These are phyloP conservation scores for Hipparchia semele DNA, from an alignment of 2,888 invertebrate genomes.

Conservation along the genomic window DNA sequence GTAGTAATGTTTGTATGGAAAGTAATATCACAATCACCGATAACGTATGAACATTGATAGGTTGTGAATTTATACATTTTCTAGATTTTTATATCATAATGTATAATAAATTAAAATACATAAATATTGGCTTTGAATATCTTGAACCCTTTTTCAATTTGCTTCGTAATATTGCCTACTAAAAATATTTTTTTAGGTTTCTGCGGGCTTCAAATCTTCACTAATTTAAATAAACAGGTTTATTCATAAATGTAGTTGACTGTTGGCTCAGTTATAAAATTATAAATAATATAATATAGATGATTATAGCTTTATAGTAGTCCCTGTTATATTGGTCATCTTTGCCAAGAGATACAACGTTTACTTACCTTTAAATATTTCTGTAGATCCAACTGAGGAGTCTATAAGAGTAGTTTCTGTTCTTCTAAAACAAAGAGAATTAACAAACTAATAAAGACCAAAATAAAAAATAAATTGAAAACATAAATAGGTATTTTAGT, in stretches of 20 bases:
- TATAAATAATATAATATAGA: not conserved
- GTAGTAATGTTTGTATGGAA: conserved; percentile 43
- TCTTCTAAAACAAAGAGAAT: too few species aligned
- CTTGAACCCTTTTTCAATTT: conserved; percentile 42
- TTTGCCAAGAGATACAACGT: too few species aligned
- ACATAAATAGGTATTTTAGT: too few species aligned
- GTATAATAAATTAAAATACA: conserved; percentile 47
- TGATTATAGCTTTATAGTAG: not conserved
- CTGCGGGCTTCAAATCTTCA: too few species aligned
- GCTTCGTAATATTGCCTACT: conserved; percentile 26
- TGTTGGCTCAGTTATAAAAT: too few species aligned
- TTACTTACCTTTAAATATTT: too few species aligned
- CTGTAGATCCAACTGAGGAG: not conserved
- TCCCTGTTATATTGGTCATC: not conserved
- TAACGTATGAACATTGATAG: conserved; percentile 78
- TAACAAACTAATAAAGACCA: too few species aligned
- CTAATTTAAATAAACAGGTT: too few species aligned
- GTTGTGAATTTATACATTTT: conserved; percentile 83
- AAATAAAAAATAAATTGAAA: too few species aligned
- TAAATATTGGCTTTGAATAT: conserved; percentile 33
- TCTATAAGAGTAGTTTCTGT: too few species aligned
- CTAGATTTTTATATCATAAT: conserved; percentile 77
- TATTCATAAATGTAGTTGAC: too few species aligned
- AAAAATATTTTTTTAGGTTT: too few species aligned
- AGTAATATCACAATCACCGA: conserved; percentile 50